Evolutionary conservation across 2,888 invertebrate genomes (phyloP), one percentile per base, ranked within the genome.

Genomic region (Ophonus ardosiacus): DNA sequence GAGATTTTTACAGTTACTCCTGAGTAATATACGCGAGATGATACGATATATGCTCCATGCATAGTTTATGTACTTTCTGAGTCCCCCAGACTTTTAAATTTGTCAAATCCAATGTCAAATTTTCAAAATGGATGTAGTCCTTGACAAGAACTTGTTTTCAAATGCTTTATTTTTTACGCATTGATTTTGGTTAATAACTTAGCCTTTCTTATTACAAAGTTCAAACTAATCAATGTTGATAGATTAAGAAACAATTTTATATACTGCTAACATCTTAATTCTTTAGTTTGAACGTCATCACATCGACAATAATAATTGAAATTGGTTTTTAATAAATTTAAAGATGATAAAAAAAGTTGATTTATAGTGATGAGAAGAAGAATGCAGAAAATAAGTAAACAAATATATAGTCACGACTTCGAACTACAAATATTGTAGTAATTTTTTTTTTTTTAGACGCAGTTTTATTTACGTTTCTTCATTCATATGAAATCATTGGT

Each of bases 231-330:
- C 63, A 21, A 63, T 63, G 18, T 51, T 63, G 18, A 63, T 15
- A 63, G 18, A 63, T 15, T 63, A 63, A 18, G 63, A 63, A 63
- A 63, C 18, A 63, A 63, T 24, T 63, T 63, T 18, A 63, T 63
- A 24, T 18, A 63, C 2, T 59, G 18, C 15, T 17, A 51, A 51
- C 43, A 51, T 51, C 43, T 51, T 51, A 51, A 51, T 51, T 51
- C 43, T 51, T 51, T 51, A 51, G 43, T 51, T 51, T 10, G 43
- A 51, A 51, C 43, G 43, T 51, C 43, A 51, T 51, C 43, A 51
- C 13, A 13, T 51, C 5, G 13, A 51, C 43, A 51, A 51, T 10
- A 51, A 51, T 51, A 51, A 51, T 51, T 51, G 43, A 51, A 51
- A 51, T 51, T 51, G 43, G 43, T 51, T 51, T 51, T 51, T 51